Base-by-base conservation (phyloP, 2,888 invertebrate genomes). In the Dione juno region DNA sequence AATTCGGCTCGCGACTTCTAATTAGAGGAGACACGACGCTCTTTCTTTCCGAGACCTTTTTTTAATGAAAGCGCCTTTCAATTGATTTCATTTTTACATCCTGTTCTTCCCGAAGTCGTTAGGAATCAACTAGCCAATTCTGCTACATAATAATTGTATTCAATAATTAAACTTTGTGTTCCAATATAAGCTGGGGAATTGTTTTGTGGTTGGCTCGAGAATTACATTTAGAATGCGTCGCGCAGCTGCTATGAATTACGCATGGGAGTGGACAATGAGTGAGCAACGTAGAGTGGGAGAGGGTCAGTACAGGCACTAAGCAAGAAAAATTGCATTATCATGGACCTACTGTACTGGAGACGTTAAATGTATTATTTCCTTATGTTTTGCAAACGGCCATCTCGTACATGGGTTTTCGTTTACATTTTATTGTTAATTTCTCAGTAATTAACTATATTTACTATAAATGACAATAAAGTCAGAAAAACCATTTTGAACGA, bases 1-100 rank as follows among this genome's bases (percentile, higher is more conserved):
- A 90, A 92, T 92, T 92, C 91, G 86, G 88, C 83, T 87, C 88
- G 88, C 86, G 87, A 88, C 86, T 89, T 88, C 88, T 90, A 92
- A 92, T 92, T 92, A 92, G 84, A 84, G 83, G 85, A 82, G 88
- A 90, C 90, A 88, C 82, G 80, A 81, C 82, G 84, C 86, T 84
- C 85, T 64, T 64, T 64, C 85, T 84, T 85, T 79, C 79, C 78
- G 79, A 83, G 81, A 85, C 86, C 84, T 85, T 86, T 89, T 88
- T 88, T 86, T 87, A 89, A 89, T 88, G 88, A 87, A 88, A 88
- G 85, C 88, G 86, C 77, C 77, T 85, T 86, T 82, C 86, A 86
- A 89, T 89, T 88, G 89, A 89, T 88, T 88, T 88, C 86, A 89
- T 90, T 88, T 89, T 88, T 83, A 84, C 82, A 84, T 83, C 83